These are phyloP conservation scores for Lycaon pictus DNA, from an alignment of 2,113 vertebrate genomes.

Conservation along the genomic window DNA sequence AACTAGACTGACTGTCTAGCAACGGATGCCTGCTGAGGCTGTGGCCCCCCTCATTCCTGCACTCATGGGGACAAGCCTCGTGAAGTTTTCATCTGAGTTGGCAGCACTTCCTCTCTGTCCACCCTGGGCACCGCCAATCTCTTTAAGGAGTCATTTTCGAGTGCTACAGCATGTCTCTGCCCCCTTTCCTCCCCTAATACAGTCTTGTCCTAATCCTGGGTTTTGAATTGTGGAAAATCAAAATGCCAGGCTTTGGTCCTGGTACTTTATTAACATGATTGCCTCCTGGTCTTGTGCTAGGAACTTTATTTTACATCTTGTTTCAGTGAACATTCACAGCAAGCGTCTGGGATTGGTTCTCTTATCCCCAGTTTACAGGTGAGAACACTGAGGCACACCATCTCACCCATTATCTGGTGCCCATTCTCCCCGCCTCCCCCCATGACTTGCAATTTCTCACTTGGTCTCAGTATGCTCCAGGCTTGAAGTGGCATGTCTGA, in stretches of 20 bases:
- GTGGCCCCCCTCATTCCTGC: not conserved
- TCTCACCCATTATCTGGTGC: not conserved
- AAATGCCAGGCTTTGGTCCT: not conserved
- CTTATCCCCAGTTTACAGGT: not conserved
- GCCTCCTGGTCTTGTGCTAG: not conserved
- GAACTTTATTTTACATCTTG: not conserved
- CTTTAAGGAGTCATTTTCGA: not conserved
- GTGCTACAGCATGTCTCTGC: not conserved
- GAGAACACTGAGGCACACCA: not conserved
- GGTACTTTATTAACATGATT: not conserved
- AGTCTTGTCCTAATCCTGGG: not conserved
- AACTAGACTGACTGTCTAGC: not conserved
- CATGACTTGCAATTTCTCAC: rapidly evolving
- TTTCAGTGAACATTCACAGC: not conserved
- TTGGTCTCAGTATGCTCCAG: not conserved
- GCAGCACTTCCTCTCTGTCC: not conserved
- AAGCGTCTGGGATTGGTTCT: not conserved
- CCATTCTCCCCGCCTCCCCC: not conserved
- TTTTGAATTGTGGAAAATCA: not conserved
- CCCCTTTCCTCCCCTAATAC: not conserved
- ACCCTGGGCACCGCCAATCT: not conserved
- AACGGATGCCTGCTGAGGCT: not conserved
- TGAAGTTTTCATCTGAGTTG: not conserved
- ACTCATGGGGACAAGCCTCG: not conserved
- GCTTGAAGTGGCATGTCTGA: not conserved